Evolutionary conservation across 1,140 invertebrate species (phyloP).

Genomic region (Cecropterus lyciades): DNA sequence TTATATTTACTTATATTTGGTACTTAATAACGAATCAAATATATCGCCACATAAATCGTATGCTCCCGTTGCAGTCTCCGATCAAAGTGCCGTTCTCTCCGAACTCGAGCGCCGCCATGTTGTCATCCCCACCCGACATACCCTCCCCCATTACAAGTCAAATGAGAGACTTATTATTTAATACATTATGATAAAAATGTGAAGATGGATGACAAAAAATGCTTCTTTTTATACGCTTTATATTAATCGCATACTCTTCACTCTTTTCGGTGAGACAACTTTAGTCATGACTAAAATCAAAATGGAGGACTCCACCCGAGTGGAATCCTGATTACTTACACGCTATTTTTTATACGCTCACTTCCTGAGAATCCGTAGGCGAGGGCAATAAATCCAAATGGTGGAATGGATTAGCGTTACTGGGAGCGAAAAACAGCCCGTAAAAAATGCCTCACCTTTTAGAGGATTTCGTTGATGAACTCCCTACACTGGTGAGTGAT

Average conservation of each 20-base stretch:
- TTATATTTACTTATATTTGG: too few species aligned
- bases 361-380: conserved; percentile 29
- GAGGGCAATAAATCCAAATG: conserved; percentile 32
- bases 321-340: conserved; percentile 37
- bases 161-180: too few species aligned
- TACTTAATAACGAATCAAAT: too few species aligned
- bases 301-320: conserved; percentile 32
- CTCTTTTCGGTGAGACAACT: conserved; percentile 1
- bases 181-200: too few species aligned
- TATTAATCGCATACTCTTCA: background rate
- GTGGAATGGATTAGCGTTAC: conserved; percentile 32
- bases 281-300: conserved; percentile 26
- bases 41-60: too few species aligned
- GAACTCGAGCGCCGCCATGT: too few species aligned
- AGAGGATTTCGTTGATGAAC: conserved; percentile 31
- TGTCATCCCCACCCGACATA: too few species aligned
- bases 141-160: too few species aligned
- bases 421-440: conserved; percentile 29
- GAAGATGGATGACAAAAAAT: too few species aligned
- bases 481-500: background rate
- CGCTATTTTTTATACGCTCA: conserved; percentile 35
- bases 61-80: too few species aligned
- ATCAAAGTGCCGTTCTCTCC: too few species aligned
- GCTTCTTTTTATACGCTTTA: too few species aligned
- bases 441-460: conserved; percentile 33